A percentile compares a stretch with the other conserved stretches of the same genome.
Evolutionary conservation across 1,140 invertebrate genomes (phyloP).

Genomic region (Diabrotica undecimpunctata): DNA sequence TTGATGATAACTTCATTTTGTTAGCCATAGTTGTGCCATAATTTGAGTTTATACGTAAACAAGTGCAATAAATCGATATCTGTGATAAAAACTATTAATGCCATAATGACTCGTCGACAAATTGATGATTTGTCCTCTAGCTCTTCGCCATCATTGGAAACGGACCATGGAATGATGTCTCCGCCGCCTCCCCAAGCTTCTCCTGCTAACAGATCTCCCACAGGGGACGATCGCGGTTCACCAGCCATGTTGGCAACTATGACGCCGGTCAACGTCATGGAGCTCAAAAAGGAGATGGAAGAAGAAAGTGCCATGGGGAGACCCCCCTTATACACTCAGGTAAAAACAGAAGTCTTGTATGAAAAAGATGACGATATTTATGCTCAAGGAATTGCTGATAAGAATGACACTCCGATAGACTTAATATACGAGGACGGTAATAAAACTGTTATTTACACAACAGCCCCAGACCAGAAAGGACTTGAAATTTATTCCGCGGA

Average conservation of each 20-base stretch:
- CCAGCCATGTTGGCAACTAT: constrained; percentile 72
- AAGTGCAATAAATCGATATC: constrained; percentile 43
- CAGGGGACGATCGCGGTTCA: constrained; percentile 52
- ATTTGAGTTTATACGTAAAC: constrained; percentile 36
- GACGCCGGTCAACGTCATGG: constrained; percentile 66
- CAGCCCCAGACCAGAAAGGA: constrained; percentile 54
- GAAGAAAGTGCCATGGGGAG: constrained; percentile 54
- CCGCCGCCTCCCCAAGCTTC: constrained; percentile 45
- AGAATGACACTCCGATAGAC: constrained; percentile 67
- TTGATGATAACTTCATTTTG: not conserved
- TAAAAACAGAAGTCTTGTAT: constrained; percentile 52
- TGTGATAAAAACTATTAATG: constrained; percentile 42
- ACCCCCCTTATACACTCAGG: constrained; percentile 55
- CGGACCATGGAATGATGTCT: constrained; percentile 43
- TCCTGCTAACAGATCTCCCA: constrained; percentile 40
- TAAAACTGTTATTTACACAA: constrained; percentile 76
- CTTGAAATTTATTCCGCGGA: constrained; percentile 51
- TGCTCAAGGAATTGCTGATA: constrained; percentile 59
- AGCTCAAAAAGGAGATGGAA: constrained; percentile 56
- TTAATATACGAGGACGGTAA: constrained; percentile 78
- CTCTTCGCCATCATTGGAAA: constrained; percentile 36
- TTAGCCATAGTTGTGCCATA: constrained; percentile 45
- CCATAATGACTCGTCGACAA: constrained; percentile 42
- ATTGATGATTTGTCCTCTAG: constrained; percentile 37
- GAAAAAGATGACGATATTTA: constrained; percentile 55